A percentile compares a stretch with the other conserved stretches of the same genome.
These are phyloP conservation scores for Melitaea cinxia DNA, from an alignment of 1,140 invertebrate genomes.

Conservation along the genomic window DNA sequence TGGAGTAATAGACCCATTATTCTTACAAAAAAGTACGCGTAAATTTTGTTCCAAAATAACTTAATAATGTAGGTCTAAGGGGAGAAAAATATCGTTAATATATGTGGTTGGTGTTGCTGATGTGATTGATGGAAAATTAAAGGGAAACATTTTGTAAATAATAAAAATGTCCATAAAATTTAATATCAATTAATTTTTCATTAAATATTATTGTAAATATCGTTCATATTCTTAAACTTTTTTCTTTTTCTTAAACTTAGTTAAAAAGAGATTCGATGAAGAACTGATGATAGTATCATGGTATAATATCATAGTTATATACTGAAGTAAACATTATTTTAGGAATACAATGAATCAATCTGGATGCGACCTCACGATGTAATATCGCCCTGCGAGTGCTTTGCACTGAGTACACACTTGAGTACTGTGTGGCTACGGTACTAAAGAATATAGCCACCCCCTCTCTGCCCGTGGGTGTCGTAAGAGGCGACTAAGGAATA, in stretches of 20 bases:
- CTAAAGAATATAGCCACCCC: no score
- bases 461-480: no score
- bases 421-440: no score
- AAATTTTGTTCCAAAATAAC: slow-evolving; percentile 1
- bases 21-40: background rate
- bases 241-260: no score
- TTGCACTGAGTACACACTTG: slow-evolving; percentile 26
- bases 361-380: slow-evolving; percentile 22
- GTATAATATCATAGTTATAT: slow-evolving; percentile 18
- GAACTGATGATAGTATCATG: no score
- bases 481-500: no score
- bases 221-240: no score
- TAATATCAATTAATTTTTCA: no score
- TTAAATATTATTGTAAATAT: no score
- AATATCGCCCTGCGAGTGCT: slow-evolving; percentile 31
- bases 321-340: slow-evolving; percentile 14
- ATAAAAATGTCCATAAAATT: no score
- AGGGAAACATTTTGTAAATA: no score
- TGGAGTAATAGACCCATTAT: slow-evolving; percentile 21
- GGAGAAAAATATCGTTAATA: background rate
- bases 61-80: background rate
- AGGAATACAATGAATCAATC: slow-evolving; percentile 33
- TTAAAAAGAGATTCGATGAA: no score
- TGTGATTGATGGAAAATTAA: background rate
- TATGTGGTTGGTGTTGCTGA: background rate